Conservation (phyloP, 2,113 vertebrate genomes). For the Phylloscopus trochilus region DNA sequence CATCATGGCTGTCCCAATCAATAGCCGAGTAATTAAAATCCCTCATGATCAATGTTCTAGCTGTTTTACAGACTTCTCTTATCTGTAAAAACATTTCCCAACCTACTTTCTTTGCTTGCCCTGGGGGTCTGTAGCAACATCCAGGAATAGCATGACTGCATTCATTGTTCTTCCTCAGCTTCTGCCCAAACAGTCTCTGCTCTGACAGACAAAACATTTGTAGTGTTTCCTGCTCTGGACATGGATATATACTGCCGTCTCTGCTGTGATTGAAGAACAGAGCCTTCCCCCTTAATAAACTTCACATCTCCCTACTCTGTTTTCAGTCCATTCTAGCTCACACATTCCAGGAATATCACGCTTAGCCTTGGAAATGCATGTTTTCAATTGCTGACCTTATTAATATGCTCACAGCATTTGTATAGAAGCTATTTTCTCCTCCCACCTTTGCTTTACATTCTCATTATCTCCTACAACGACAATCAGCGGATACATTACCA, state of each 20-base stretch:
- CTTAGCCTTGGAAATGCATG: conserved; percentile 31
- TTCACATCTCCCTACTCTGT: not conserved
- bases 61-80: conserved; percentile 50
- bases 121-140: conserved; percentile 30
- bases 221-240: not conserved
- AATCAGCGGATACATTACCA: conserved; percentile 18
- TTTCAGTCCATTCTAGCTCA: conserved; percentile 3
- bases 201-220: conserved; percentile 1
- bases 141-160: conserved; percentile 15
- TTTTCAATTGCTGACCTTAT: conserved; percentile 56
- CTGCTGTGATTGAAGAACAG: not conserved
- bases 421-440: conserved; percentile 52
- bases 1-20: conserved; percentile 15
- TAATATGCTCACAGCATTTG: conserved; percentile 48
- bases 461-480: conserved; percentile 37
- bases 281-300: not conserved
- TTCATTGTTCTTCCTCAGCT: conserved; percentile 40
- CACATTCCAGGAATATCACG: not conserved
- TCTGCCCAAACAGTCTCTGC: not conserved
- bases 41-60: conserved; percentile 39
- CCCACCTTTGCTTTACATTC: conserved; percentile 65
- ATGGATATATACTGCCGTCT: not conserved
- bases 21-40: conserved; percentile 57
- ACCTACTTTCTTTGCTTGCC: conserved; percentile 33
- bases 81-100: conserved; percentile 39